A percentile compares a stretch with the other conserved stretches of the same genome.
Conservation (phyloP, 2,113 vertebrate genomes). For the Rutilus rutilus region DNA sequence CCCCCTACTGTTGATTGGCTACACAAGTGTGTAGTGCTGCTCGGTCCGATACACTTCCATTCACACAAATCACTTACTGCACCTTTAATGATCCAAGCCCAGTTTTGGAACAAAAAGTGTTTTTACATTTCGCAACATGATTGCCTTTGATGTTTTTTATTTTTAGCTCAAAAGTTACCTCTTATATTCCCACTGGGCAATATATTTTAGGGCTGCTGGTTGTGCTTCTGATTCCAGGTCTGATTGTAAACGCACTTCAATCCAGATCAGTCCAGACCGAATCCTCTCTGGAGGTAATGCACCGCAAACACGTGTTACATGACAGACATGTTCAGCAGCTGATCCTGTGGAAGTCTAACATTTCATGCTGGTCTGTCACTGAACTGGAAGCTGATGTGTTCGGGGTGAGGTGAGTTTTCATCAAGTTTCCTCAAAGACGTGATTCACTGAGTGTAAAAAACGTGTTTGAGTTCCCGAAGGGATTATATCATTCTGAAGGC, state of each 20-base stretch:
- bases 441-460: background rate
- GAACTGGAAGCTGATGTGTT: background rate
- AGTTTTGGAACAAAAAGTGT: background rate
- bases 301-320: background rate
- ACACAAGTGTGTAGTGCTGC: no score
- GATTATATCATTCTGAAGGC: background rate
- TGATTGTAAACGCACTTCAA: background rate
- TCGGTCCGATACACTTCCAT: no score
- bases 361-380: background rate
- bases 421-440: background rate
- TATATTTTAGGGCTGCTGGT: background rate
- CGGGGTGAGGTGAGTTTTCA: background rate
- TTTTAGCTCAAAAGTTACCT: background rate
- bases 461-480: slow-evolving; percentile 1
- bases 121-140: background rate
- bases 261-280: background rate
- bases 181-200: background rate
- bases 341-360: background rate
- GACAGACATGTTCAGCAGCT: background rate
- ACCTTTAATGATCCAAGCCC: background rate
- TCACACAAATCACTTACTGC: no score
- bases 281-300: slow-evolving; percentile 1
- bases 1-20: no score
- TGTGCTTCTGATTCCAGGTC: background rate
- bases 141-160: background rate